Base-by-base conservation (phyloP, 1,140 invertebrate genomes). In the Drosophila sproati region DNA sequence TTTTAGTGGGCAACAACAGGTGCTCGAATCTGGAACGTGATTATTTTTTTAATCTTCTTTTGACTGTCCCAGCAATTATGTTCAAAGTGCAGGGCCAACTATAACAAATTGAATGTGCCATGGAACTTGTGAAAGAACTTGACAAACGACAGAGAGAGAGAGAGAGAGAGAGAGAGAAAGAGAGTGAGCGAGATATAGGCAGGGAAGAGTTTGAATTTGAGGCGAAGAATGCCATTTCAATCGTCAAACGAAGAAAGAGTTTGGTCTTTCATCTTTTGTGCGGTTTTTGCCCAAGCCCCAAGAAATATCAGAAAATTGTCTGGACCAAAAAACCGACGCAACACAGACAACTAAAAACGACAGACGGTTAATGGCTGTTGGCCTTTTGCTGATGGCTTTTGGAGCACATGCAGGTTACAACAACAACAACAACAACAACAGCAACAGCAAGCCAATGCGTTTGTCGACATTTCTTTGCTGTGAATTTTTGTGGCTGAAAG, bases 11-110 rank as follows among this genome's bases (percentile, higher is more conserved):
- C 60, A 32, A 74, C 82, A 87, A 87, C 83, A 87, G 82, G 83
- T 87, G 82, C 68, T 66, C 79, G 83, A 88, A 87, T 88, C 82
- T 87, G 79, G 83, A 76, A 76, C 82, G 86, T 88, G 79, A 87
- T 32, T 45, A 7, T 28, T 31, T 31, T 51, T 12, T 51, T 20
- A 5, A 29, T 41, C 32, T 39, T 7, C 10, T 34, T 45, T 29
- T n/a, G 31, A 52, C n/a, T 35, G 32, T 10, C 28, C 28, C 8
- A 64, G 52, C 69, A 64, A 64, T 66, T 72, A 72, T 64, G 52
- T 41, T 35, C 29, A 56, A 48, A 70, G 68, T 63, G 59, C 56
- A 63, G 32, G 68, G 37, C 50, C 10, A 62, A 56, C 52, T 50
- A 51, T 62, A 20, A 43, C 12, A 82, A 82, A 82, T 82, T 82